A percentile compares a stretch with the other conserved stretches of the same genome.
Conservation (phyloP, 2,113 vertebrate species). For the Paralichthys olivaceus region DNA sequence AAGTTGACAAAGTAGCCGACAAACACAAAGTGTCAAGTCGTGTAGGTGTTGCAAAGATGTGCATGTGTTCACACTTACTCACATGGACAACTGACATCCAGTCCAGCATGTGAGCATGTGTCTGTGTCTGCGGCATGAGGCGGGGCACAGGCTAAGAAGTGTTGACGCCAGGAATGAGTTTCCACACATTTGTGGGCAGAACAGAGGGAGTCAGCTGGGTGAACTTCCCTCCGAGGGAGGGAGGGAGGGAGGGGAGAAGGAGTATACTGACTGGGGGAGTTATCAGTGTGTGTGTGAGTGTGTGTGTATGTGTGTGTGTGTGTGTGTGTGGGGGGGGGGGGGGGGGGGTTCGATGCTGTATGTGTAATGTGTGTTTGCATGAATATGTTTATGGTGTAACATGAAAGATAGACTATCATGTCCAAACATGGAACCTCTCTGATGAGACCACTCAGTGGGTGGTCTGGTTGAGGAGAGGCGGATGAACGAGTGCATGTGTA, state of each 20-base stretch:
- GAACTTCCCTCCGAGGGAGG: conserved; percentile 47
- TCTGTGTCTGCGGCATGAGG: conserved; percentile 25
- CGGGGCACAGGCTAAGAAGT: conserved; percentile 37
- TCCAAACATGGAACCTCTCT: conserved; percentile 65
- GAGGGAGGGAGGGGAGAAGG: conserved; percentile 1
- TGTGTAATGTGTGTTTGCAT: conserved; percentile 25
- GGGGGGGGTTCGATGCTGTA: conserved; percentile 13
- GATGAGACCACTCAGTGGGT: conserved; percentile 51
- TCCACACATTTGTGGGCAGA: conserved; percentile 67
- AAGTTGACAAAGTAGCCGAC: neutral
- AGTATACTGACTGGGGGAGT: neutral
- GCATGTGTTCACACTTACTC: conserved; percentile 27
- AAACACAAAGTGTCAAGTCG: conserved; percentile 27
- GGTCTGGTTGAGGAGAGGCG: conserved; percentile 47
- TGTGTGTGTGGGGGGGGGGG: conserved; percentile 10
- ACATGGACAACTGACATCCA: neutral
- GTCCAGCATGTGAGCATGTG: conserved; percentile 2
- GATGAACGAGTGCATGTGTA: conserved; percentile 14
- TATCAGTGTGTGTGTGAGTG: conserved; percentile 12
- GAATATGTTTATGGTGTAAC: conserved; percentile 52
- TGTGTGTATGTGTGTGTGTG: conserved; percentile 10
- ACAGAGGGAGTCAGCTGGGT: conserved; percentile 71
- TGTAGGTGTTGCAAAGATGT: conserved; percentile 1
- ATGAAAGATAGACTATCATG: conserved; percentile 49
- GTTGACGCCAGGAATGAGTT: conserved; percentile 64